A percentile compares a stretch with the other conserved stretches of the same genome.
These are phyloP conservation scores for Nemopilema nomurai DNA, from an alignment of 30 jellyfish, hydroid and myxozoan genomes.

Conservation along the genomic window DNA sequence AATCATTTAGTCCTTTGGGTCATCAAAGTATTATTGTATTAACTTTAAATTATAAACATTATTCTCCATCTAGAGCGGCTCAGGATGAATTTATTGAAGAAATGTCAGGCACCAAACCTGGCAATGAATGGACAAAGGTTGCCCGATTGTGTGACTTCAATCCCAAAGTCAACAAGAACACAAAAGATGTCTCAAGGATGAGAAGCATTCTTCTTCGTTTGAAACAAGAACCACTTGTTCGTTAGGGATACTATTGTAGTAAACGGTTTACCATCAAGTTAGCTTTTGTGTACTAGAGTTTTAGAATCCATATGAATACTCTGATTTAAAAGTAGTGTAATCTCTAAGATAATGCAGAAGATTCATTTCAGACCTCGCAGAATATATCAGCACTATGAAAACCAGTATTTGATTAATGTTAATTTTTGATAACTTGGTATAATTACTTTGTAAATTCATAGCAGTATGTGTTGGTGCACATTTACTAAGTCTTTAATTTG, in stretches of 20 bases:
- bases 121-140: conserved; percentile 96
- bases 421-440: neutral
- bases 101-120: conserved; percentile 93
- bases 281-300: too few species aligned
- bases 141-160: conserved; percentile 97
- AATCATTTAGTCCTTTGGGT: too few species aligned
- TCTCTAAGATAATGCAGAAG: neutral
- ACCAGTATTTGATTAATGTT: neutral
- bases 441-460: neutral
- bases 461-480: neutral
- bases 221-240: conserved; percentile 92
- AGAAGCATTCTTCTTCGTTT: conserved; percentile 86
- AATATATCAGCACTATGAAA: neutral
- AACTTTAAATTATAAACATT: too few species aligned
- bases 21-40: too few species aligned
- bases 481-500: neutral
- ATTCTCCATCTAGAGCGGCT: conserved; percentile 64
- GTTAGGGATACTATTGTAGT: conserved; percentile 23
- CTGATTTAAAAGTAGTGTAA: neutral
- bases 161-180: conserved; percentile 91
- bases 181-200: conserved; percentile 97
- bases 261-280: neutral
- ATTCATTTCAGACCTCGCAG: neutral
- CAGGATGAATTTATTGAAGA: conserved; percentile 91
- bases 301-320: neutral